Evolutionary conservation across 1,140 invertebrate genomes (phyloP), one percentile per base, ranked within the genome.

Genomic region (Zaprionus lachaisei): DNA sequence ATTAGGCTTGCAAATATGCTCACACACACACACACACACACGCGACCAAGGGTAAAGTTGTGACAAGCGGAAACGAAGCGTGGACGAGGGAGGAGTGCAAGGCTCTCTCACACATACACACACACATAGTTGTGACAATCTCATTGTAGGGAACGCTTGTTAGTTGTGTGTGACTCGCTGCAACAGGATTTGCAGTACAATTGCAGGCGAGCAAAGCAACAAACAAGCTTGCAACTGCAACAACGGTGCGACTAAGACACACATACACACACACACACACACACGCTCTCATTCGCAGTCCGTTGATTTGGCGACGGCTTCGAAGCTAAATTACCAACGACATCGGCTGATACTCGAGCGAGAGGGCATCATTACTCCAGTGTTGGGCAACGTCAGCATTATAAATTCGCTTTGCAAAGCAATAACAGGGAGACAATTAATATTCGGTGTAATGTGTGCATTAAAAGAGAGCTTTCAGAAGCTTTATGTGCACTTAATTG

Each of bases 1-100:
- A 91, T 91, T 91, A 91, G 85, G 85, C 72, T 73, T 51, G 54
- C 78, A 70, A 47, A 55, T 54, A 78, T 22, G 54, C 67, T 37
- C 63, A 69, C 20, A 26, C 67, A 51, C 37, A 58, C 15, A 28
- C 60, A 49, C 31, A 26, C 15, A 1, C 31, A 26, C 15, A 1
- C 24, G 34, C 34, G 28, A 66, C 14, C 38, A 47, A 37, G 31
- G 38, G 22, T 26, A 49, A 72, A 64, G 38, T 60, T 56, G 56
- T 15, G 26, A 38, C 34, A 70, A 62, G 22, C 55, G n/a, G 20
- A 24, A 6, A 17, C 24, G 37, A 44, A 6, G 26, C 22, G 41
- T 62, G 11, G 34, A 14, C 12, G 56, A 41, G 7, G 9, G 47
- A 14, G 38, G 38, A 26, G 31, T 24, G 26, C 28, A 31, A 2